Evolutionary conservation across 2,888 invertebrate species (phyloP), one percentile per base, ranked within the genome.

Genomic region (Hofmannophila pseudospretella): DNA sequence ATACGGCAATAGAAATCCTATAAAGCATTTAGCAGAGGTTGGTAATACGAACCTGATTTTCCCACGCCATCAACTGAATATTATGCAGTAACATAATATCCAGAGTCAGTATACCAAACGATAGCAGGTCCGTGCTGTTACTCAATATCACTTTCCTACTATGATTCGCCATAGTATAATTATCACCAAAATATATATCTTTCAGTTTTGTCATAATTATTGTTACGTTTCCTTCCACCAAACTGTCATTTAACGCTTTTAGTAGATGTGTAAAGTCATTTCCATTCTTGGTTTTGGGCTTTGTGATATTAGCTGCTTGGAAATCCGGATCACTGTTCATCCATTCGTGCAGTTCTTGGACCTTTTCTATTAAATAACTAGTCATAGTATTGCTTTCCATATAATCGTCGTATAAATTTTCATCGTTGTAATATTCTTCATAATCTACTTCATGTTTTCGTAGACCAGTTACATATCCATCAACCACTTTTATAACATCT

Each of bases 21-120:
- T n/a, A n/a, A n/a, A n/a, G n/a, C n/a, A n/a, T n/a, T n/a, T n/a
- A n/a, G n/a, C n/a, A n/a, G n/a, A n/a, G n/a, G n/a, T n/a, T n/a
- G 16, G 16, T 16, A 16, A 25, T 19, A 38, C 54, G 32, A 31
- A 82, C 82, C 74, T 88, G 88, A 52, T 77, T 88, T 48, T 88
- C 88, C 86, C 89, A 88, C 0, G 88, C 88, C 77, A 89, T 87
- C 12, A 88, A 52, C 50, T 89, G 89, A 25, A 89, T 88, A 54
- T 89, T 89, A 57, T 88, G 88, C 2, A 90, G 47, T 35, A 90
- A 49, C 73, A 90, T 87, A 0, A 90, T 79, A 53, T 90, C 90
- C 33, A 90, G 49, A 0, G 89, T 88, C 45, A 90, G 47, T 25
- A 90, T 86, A 0, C 89, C 89, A 40, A 90, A 89, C 0, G 90